phyloP scores from a whole-genome alignment of 2,888 invertebrate species.

The Alviniconcha strummeri region DNA sequence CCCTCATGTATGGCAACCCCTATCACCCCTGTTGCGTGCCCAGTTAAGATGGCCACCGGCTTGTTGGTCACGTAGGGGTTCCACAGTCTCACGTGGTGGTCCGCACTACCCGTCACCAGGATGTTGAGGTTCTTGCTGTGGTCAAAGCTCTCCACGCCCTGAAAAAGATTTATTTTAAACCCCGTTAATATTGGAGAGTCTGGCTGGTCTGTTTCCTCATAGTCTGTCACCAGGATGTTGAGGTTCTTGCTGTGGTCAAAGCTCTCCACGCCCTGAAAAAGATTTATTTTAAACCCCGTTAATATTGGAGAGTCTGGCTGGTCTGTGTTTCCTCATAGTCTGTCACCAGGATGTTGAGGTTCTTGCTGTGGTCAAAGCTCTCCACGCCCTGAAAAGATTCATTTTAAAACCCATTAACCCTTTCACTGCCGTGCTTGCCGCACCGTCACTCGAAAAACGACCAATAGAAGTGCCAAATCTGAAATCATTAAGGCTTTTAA shows the following conservation, averaged over 20 bases:
- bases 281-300: slow-evolving; percentile 48
- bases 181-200: neutral
- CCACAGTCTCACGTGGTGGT: slow-evolving; percentile 71
- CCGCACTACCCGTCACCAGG: slow-evolving; percentile 70
- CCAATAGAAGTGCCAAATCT: too few relatives aligned
- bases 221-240: slow-evolving; percentile 68
- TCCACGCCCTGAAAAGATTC: slow-evolving; percentile 59
- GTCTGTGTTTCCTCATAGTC: neutral
- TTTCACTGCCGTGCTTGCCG: too few relatives aligned
- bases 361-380: slow-evolving; percentile 71
- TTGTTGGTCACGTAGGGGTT: slow-evolving; percentile 72
- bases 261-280: slow-evolving; percentile 65
- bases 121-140: slow-evolving; percentile 69
- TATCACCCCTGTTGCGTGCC: slow-evolving; percentile 70
- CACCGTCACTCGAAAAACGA: too few relatives aligned
- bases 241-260: slow-evolving; percentile 71
- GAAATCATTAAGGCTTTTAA: too few relatives aligned
- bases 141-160: slow-evolving; percentile 72
- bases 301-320: neutral
- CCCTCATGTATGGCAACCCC: slow-evolving; percentile 70
- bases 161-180: neutral
- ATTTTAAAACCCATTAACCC: too few relatives aligned
- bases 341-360: slow-evolving; percentile 70
- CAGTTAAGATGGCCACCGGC: slow-evolving; percentile 68
- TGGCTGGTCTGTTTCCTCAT: neutral